Conservation (phyloP, 1,140 invertebrate species). For the Drosophila subobscura region DNA sequence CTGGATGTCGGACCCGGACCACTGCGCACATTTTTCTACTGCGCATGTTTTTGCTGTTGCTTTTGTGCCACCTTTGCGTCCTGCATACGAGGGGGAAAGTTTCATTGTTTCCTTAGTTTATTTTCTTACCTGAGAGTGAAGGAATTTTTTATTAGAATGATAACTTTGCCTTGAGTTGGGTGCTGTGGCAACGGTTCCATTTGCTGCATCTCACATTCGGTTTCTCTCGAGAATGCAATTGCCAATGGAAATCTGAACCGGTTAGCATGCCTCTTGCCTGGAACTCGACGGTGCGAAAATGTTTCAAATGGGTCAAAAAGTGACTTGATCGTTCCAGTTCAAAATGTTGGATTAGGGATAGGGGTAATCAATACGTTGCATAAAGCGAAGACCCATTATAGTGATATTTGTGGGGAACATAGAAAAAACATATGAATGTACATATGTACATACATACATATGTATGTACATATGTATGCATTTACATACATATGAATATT, state of each 20-base stretch:
- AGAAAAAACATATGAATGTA: too few relatives aligned
- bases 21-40: conserved; percentile 67
- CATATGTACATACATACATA: too few relatives aligned
- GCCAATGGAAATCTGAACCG: conserved; percentile 1
- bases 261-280: too few relatives aligned
- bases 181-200: conserved; percentile 29
- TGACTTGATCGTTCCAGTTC: too few relatives aligned
- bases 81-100: conserved; percentile 24
- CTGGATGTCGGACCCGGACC: conserved; percentile 17
- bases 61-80: conserved; percentile 34
- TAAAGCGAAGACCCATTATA: too few relatives aligned
- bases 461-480: too few relatives aligned
- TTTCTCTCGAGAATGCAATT: conserved; percentile 34
- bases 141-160: conserved; percentile 72
- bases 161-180: conserved; percentile 44
- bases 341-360: too few relatives aligned
- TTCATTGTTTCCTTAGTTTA: conserved; percentile 36
- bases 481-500: too few relatives aligned
- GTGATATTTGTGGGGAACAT: too few relatives aligned
- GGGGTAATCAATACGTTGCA: too few relatives aligned
- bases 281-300: too few relatives aligned
- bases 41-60: conserved; percentile 40
- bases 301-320: too few relatives aligned
- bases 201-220: neutral
- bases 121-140: conserved; percentile 52